These are phyloP conservation scores for Ichneumoninae sp. DNA, from an alignment of 2,888 invertebrate species.

Conservation along the genomic window DNA sequence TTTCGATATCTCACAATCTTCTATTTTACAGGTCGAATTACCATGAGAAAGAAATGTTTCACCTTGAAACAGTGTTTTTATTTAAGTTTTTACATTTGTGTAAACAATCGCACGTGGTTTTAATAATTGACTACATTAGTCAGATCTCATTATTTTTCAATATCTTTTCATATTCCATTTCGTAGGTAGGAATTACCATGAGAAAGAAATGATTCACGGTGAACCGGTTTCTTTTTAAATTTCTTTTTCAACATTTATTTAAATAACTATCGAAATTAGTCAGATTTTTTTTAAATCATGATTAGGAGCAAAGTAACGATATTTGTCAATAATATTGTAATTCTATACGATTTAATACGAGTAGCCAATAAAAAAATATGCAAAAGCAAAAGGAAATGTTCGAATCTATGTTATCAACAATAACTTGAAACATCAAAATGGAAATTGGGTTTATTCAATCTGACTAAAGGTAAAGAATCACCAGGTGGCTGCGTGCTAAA, in stretches of 20 bases:
- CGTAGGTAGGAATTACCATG: neutral
- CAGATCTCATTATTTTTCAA: conserved; percentile 29
- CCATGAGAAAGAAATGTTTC: neutral
- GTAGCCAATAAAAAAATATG: neutral
- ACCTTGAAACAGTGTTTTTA: neutral
- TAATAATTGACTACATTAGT: no score
- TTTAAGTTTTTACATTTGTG: no score
- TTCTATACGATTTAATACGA: neutral
- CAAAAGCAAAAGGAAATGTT: neutral
- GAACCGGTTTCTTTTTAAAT: neutral
- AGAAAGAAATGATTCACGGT: neutral
- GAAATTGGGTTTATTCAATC: neutral
- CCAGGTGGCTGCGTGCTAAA: neutral
- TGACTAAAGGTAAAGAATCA: neutral
- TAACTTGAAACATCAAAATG: neutral
- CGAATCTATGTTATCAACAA: neutral
- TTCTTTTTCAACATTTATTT: no score
- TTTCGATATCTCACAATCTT: neutral
- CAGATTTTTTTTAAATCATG: no score
- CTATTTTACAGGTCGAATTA: neutral
- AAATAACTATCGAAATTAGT: no score
- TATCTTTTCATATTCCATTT: neutral
- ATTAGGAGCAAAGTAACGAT: no score
- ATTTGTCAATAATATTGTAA: neutral
- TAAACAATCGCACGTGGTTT: neutral